These are phyloP conservation scores for Muscidifurax raptorellus DNA, from an alignment of 1,140 invertebrate species.

Conservation along the genomic window DNA sequence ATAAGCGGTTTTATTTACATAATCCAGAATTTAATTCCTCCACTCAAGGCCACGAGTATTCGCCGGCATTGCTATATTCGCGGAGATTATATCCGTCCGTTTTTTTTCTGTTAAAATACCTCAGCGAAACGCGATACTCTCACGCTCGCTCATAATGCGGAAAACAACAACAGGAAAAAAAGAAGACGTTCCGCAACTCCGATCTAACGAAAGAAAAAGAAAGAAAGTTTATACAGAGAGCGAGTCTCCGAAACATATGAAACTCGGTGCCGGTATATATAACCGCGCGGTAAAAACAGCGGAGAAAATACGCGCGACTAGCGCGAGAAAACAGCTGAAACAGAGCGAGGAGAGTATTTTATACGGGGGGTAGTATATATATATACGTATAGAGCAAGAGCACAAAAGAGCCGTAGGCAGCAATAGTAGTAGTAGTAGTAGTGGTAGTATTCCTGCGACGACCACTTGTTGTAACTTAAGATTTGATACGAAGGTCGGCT, in stretches of 20 bases:
- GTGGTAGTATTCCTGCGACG: constrained; percentile 55
- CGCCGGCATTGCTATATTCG: no score
- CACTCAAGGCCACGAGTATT: no score
- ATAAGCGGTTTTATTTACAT: no score
- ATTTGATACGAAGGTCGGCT: constrained; percentile 64
- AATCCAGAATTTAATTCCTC: no score
- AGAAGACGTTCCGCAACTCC: background rate
- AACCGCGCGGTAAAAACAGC: constrained; percentile 50
- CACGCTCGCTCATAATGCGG: no score
- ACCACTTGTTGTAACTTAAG: constrained; percentile 67
- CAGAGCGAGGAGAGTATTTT: constrained; percentile 45
- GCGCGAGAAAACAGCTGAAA: constrained; percentile 31
- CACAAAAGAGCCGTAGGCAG: constrained; percentile 51
- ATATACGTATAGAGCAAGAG: constrained; percentile 45
- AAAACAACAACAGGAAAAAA: background rate
- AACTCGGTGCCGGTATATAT: background rate
- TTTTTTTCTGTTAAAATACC: no score
- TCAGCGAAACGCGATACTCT: no score
- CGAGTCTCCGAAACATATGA: background rate
- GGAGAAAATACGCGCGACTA: constrained; percentile 55
- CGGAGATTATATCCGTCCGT: no score
- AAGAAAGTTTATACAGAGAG: background rate
- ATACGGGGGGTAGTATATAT: constrained; percentile 39
- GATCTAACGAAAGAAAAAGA: background rate
- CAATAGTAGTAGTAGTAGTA: no score